Base-by-base conservation (phyloP, 2,113 vertebrate species). In the Pterophyllum scalare region DNA sequence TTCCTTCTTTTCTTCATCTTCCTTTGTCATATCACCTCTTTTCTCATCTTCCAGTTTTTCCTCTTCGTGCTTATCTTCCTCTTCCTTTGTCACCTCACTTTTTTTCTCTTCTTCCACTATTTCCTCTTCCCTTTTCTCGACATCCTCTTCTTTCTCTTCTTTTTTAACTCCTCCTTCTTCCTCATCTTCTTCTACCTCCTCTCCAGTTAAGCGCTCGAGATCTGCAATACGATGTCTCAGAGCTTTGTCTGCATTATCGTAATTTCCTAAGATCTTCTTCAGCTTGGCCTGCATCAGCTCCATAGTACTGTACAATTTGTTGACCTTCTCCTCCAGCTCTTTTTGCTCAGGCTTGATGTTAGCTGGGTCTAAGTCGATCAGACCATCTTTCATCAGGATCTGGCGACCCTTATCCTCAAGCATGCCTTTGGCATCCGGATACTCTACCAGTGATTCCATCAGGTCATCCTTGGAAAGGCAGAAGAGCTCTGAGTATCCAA, bases 391-490 rank as follows among this genome's bases (percentile, higher is more conserved):
- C 97, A 99, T 94, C 49, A 99, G 93, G 89, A 99, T 99, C 94
- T 99, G 96, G 61, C 95, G 96, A 12, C 98, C 98, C 84, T 99
- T 99, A 60, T 99, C 98, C 90, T 99, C 98, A 46, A 99, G 94
- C 96, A 99, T 97, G 35, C 87, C 92, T 92, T 99, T 99, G 87
- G 98, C 98, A 59, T 99, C 98, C 0, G 98, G 98, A 80, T 99
- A 99, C 83, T 99, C 98, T 0, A 93, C 94, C 58, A 99, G 92
- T 22, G 98, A 98, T 90, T 99, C 98, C 98, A 99, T 98, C 80
- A 99, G 96, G 85, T 99, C 98, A 82, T 99, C 98, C 93, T 99
- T 99, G 52, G 97, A 98, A 67, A 99, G 94, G 67, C 98, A 99
- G 92, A 99, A 99, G 62, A 99, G 96, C 72, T 99, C 98, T 0